Evolutionary conservation across 2,888 invertebrate genomes (phyloP), one percentile per base, ranked within the genome.

Genomic region (Melitaea athalia): DNA sequence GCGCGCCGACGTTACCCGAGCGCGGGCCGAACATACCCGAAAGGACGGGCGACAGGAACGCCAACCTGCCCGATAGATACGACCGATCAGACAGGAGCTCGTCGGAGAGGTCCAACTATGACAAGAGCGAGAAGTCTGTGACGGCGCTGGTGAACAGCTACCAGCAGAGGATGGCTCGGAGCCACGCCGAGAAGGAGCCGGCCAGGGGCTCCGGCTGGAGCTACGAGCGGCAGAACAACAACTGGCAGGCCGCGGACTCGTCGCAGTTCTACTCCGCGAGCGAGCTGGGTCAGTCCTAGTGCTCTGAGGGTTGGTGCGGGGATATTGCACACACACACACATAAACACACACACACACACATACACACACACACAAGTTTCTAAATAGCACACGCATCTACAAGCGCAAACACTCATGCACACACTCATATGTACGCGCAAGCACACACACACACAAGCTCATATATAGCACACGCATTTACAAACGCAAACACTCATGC

Each of bases 71-170:
- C n/a, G 67, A 73, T 42, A 73, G 72, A 65, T 59, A 47, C 31
- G 69, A 69, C 11, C 64, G 73, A 49, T 11, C 24, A 0, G 52
- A 52, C 11, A 24, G 52, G 0, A 73, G 63, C 69, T 71, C 71
- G 4, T 67, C 71, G 4, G 74, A 74, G 43, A 66, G 76, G 49
- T 67, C 55, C 1, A 38, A n/a, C 10, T 55, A 12, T 33, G 55
- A 55, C 55, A 55, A 55, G 55, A 85, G 88, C 70, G 85, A 87
- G 8, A 31, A 55, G 63, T 89, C 89, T 0, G 92, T 92, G 0
- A 87, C 89, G 0, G 85, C 91, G 0, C 74, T 92, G 6, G 92
- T 92, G 14, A 91, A 87, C 77, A 90, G 87, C 74, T 92, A 89
- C 77, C 92, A 92, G 74, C 90, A 91, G 71, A 75, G 87, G 24